These are phyloP conservation scores for Sicus ferrugineus DNA, from an alignment of 2,888 invertebrate genomes.

Conservation along the genomic window DNA sequence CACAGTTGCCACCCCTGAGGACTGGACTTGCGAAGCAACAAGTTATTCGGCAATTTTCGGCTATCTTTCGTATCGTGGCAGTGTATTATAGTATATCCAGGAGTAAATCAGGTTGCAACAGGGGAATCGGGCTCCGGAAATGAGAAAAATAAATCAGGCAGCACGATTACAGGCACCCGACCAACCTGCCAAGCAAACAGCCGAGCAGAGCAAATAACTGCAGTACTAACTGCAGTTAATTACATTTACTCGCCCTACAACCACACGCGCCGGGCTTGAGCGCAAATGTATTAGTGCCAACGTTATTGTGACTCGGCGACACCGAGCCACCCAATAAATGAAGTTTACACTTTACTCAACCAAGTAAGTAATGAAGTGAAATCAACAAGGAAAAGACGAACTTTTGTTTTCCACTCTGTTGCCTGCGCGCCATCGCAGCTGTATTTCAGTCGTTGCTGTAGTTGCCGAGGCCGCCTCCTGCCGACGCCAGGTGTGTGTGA, in stretches of 20 bases:
- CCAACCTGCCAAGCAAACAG: too few species aligned
- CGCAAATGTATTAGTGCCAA: background rate
- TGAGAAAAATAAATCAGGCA: too few species aligned
- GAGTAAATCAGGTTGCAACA: too few species aligned
- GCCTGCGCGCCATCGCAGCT: background rate
- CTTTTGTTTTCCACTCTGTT: background rate
- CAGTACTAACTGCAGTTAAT: background rate
- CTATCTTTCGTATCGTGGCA: too few species aligned
- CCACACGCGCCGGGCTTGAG: background rate
- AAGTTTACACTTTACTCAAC: constrained; percentile 47
- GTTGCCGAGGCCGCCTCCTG: background rate
- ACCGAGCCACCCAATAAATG: constrained; percentile 45
- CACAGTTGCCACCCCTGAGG: too few species aligned
- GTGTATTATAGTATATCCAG: too few species aligned
- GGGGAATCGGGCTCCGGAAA: too few species aligned
- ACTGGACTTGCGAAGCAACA: too few species aligned
- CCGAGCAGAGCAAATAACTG: too few species aligned
- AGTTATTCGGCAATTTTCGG: too few species aligned
- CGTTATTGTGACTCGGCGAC: constrained; percentile 26
- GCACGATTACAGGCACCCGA: too few species aligned
- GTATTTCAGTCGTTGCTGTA: constrained; percentile 14
- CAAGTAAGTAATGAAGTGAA: constrained; percentile 36
- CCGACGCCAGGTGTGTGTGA: constrained; percentile 49
- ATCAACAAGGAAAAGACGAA: constrained; percentile 31
- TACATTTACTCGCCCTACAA: background rate